phyloP scores from a whole-genome alignment of 2,797 vertebrate species.

The Menidia menidia region DNA sequence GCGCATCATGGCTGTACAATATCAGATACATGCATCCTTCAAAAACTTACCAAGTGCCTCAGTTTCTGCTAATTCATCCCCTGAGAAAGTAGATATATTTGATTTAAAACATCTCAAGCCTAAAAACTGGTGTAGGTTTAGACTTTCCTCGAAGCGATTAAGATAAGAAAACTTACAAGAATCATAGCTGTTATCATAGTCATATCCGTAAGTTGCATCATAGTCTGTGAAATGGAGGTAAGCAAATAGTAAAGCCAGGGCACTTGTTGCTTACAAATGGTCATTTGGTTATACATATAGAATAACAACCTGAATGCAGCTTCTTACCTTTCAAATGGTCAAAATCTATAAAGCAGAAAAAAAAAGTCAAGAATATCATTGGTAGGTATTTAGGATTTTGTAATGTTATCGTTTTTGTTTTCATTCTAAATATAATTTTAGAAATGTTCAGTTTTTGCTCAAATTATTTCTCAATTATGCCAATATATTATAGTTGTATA shows the following conservation, averaged over 20 bases:
- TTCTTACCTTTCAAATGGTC: slow-evolving; percentile 78
- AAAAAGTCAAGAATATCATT: slow-evolving; percentile 1
- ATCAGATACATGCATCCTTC: not conserved
- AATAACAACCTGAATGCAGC: not conserved
- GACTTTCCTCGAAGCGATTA: not conserved
- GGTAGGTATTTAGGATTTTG: not conserved
- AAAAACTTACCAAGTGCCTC: slow-evolving; percentile 63
- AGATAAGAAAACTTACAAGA: slow-evolving; percentile 71
- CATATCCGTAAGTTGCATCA: slow-evolving; percentile 79
- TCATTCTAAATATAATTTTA: too few species aligned
- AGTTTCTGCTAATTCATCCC: slow-evolving; percentile 60
- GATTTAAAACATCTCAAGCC: not conserved
- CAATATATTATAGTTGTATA: not conserved
- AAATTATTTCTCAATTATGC: too few species aligned
- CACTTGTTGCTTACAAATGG: not conserved
- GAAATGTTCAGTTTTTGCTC: too few species aligned
- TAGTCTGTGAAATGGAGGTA: slow-evolving; percentile 70
- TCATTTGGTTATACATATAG: not conserved
- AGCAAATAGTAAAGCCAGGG: not conserved
- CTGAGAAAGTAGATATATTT: slow-evolving; percentile 50
- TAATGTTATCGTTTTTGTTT: too few species aligned
- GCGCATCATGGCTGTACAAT: not conserved
- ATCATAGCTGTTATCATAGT: slow-evolving; percentile 77
- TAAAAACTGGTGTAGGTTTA: not conserved
- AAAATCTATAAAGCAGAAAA: slow-evolving; percentile 67